These are phyloP conservation scores for Oceanites oceanicus DNA, from an alignment of 2,113 vertebrate genomes.

Conservation along the genomic window DNA sequence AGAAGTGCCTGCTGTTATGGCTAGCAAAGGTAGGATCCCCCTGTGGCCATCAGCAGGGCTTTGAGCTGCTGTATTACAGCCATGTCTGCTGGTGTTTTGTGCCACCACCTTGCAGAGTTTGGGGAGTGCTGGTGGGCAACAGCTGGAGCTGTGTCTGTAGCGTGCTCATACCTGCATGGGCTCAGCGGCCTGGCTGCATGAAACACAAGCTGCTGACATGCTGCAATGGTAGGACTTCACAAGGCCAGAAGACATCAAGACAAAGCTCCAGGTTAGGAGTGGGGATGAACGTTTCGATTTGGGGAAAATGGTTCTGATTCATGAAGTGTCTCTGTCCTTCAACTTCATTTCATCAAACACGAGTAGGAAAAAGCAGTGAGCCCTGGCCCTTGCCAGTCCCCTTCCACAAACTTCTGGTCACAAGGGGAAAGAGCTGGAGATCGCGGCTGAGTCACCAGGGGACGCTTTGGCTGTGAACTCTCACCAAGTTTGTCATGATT, in stretches of 20 bases:
- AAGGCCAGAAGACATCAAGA: too few species aligned
- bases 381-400: not conserved
- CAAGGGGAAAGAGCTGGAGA: not conserved
- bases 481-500: not conserved
- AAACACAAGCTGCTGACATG: too few species aligned
- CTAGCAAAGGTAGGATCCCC: not conserved
- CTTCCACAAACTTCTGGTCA: not conserved
- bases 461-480: not conserved
- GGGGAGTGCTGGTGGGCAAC: too few species aligned
- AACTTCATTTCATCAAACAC: not conserved
- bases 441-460: not conserved
- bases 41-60: not conserved
- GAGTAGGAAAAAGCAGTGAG: not conserved
- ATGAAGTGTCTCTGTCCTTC: not conserved
- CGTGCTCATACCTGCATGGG: too few species aligned
- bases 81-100: fast-evolving
- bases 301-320: not conserved
- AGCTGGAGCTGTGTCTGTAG: too few species aligned
- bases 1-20: not conserved
- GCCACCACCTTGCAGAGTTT: too few species aligned
- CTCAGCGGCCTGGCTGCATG: too few species aligned
- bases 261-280: not conserved
- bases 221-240: too few species aligned
- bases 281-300: fast-evolving
- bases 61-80: not conserved